A percentile compares a stretch with the other conserved stretches of the same genome.
phyloP scores from a whole-genome alignment of 2,113 vertebrate species.

The Spea bombifrons region DNA sequence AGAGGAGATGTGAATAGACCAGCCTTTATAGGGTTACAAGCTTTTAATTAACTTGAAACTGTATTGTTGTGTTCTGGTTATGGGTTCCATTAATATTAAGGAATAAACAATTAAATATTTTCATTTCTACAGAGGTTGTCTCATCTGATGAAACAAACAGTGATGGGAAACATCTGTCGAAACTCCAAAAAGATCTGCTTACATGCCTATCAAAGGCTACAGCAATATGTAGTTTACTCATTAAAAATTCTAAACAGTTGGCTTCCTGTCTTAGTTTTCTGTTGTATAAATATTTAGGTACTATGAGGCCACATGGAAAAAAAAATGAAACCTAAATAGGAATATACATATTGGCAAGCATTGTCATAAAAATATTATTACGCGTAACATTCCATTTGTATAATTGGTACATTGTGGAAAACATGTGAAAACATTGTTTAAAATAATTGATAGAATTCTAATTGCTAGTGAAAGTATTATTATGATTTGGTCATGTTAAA shows the following conservation, averaged over 20 bases:
- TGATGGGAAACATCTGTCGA: slow-evolving; percentile 29
- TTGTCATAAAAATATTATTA: not conserved
- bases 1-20: too few species aligned
- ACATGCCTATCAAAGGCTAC: slow-evolving; percentile 1
- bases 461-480: too few species aligned
- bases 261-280: slow-evolving; percentile 6
- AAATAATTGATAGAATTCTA: not conserved
- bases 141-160: slow-evolving; percentile 3
- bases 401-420: not conserved
- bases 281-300: not conserved
- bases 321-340: not conserved
- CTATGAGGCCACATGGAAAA: not conserved
- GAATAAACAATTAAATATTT: not conserved
- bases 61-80: not conserved
- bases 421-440: not conserved
- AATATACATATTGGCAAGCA: not conserved
- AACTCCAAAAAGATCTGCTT: slow-evolving; percentile 22
- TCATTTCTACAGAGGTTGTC: not conserved
- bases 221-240: slow-evolving; percentile 14
- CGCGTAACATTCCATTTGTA: not conserved
- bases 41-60: too few species aligned
- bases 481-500: too few species aligned
- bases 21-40: too few species aligned
- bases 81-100: not conserved
- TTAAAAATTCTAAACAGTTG: slow-evolving; percentile 16